phyloP scores from a whole-genome alignment of 2,888 invertebrate species.

The Drosophila longiperda region DNA sequence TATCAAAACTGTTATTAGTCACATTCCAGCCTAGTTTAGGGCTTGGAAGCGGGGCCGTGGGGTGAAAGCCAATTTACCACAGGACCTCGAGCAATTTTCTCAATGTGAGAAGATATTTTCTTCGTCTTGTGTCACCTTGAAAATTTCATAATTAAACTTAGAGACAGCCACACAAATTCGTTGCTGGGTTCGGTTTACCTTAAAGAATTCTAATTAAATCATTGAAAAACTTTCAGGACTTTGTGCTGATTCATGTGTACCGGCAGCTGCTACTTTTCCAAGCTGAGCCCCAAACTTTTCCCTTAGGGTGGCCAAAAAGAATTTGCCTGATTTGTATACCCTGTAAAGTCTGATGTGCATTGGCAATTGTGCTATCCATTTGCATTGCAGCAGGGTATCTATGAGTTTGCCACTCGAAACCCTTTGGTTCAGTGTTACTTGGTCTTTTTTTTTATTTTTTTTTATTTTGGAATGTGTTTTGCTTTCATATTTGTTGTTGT shows the following conservation, averaged over 20 bases:
- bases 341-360: conserved; percentile 4
- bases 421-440: conserved; percentile 5
- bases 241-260: conserved; percentile 78
- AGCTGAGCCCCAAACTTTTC: conserved; percentile 48
- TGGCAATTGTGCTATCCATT: neutral
- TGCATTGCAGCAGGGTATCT: conserved; percentile 34
- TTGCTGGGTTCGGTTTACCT: conserved; percentile 51
- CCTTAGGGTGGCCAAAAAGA: conserved; percentile 45
- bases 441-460: conserved; percentile 4
- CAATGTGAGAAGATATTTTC: conserved; percentile 13
- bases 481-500: conserved; percentile 17
- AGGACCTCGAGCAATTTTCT: conserved; percentile 38
- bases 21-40: conserved; percentile 25
- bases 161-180: conserved; percentile 21
- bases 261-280: conserved; percentile 71
- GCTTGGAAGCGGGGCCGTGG: neutral
- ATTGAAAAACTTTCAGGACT: conserved; percentile 77
- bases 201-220: conserved; percentile 79
- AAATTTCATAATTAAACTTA: conserved; percentile 77
- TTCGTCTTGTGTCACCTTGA: conserved; percentile 63
- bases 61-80: conserved; percentile 53
- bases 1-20: conserved; percentile 22
- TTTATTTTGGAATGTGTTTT: conserved; percentile 4
- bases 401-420: conserved; percentile 3
- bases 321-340: conserved; percentile 74